Evolutionary conservation across 2,888 invertebrate genomes (phyloP), one percentile per base, ranked within the genome.

Genomic region (Callosobruchus maculatus): DNA sequence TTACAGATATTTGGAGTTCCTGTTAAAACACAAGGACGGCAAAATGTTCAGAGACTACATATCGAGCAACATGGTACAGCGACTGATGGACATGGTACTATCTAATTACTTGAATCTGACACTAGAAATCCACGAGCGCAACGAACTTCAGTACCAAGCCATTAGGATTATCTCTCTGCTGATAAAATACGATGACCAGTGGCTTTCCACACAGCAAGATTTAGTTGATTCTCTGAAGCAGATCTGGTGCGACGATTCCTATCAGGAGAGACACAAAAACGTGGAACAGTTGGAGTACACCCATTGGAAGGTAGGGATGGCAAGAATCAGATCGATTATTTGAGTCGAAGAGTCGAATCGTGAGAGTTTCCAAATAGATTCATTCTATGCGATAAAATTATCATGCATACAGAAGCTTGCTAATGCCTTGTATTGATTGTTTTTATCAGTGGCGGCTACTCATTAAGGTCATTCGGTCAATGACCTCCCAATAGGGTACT

Each of bases 191-290:
- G 96, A 97, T 83, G 94, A 95, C 73, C 94, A 95, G 80, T 98
- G 97, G 97, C 86, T 98, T 70, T 92, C 95, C 0, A 90, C 91
- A 0, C 95, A 96, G 81, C 91, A 90, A n/a, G 94, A 95, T 77
- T 88, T 97, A 76, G 91, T 96, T 0, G 92, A 92, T 72, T 90
- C 94, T 0, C 87, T 97, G 31, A 94, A 94, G 82, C 91, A 93
- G 78, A 93, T 97, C 78, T 97, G 97, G 97, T 94, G 94, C 82
- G 94, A 92, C 79, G 94, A 96, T 83, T 91, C 92, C 26, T 97
- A 96, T 85, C 93, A 93, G 90, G 92, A 92, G 74, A 88, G 92
- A 30, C 94, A 95, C 82, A 93, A 92, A 79, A 93, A 94, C 84
- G 93, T 95, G 21, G 95, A 95, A 73, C 91, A 91, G 31, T 93